Conservation (phyloP, 2,888 invertebrate species). For the Caenorhabditis sp. region DNA sequence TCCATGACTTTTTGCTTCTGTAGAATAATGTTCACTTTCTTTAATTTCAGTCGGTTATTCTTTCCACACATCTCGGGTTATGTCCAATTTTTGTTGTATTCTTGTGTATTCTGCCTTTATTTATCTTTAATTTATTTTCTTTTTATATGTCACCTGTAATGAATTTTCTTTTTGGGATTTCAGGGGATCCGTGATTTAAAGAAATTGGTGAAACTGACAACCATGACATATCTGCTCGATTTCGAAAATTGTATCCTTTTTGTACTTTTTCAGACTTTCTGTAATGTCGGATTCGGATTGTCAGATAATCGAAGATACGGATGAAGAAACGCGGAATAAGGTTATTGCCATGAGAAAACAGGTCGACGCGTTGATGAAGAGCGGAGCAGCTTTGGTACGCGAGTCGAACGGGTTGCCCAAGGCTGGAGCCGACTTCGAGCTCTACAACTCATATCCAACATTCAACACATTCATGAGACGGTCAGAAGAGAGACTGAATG, state of each 20-base stretch:
- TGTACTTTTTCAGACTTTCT: conserved; percentile 1
- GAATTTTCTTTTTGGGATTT: too few relatives aligned
- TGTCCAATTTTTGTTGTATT: neutral
- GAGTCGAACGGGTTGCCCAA: conserved; percentile 69
- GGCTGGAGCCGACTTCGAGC: conserved; percentile 75
- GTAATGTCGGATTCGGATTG: conserved; percentile 33
- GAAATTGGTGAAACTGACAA: too few relatives aligned
- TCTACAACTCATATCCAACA: conserved; percentile 74
- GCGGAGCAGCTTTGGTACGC: conserved; percentile 56
- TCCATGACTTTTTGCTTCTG: neutral
- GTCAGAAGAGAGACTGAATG: conserved; percentile 65
- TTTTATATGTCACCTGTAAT: too few relatives aligned
- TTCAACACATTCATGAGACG: conserved; percentile 75
- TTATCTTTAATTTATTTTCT: conserved; percentile 6
- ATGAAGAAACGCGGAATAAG: conserved; percentile 8
- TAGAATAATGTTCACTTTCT: neutral
- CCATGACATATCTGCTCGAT: neutral
- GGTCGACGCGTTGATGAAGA: conserved; percentile 52
- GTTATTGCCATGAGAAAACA: conserved; percentile 18
- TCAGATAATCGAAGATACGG: conserved; percentile 1
- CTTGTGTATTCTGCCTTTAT: neutral
- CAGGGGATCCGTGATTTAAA: too few relatives aligned
- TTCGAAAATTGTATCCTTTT: neutral
- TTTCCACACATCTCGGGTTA: conserved; percentile 13
- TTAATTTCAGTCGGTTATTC: conserved; percentile 9